Evolutionary conservation across 2,113 vertebrate species (phyloP).

Genomic region (Garra rufa): DNA sequence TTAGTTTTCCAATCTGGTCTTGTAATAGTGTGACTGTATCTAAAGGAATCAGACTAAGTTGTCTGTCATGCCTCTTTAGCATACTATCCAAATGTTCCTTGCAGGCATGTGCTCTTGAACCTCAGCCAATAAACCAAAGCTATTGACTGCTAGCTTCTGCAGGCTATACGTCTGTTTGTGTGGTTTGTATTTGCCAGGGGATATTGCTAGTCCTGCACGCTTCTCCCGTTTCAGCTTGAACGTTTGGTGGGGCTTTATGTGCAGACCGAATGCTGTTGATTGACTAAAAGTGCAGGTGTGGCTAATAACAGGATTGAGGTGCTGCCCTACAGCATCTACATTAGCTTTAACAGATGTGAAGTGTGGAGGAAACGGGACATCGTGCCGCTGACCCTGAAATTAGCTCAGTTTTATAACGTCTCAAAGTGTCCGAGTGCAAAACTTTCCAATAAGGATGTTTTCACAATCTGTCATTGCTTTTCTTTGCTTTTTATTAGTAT

Average conservation of each 20-base stretch:
- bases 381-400: background rate
- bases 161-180: background rate
- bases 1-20: background rate
- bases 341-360: constrained; percentile 26
- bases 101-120: background rate
- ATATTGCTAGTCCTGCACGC: background rate
- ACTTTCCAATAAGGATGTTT: background rate
- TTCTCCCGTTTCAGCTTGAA: background rate
- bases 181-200: background rate
- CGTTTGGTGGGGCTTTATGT: background rate
- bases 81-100: background rate
- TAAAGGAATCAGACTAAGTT: background rate
- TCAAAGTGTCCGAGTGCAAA: constrained; percentile 1
- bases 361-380: background rate
- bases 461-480: background rate
- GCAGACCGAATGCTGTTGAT: background rate
- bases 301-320: constrained; percentile 16
- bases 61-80: background rate
- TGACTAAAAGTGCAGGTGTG: constrained; percentile 43
- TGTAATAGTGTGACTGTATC: background rate
- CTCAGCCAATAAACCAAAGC: background rate
- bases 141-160: background rate
- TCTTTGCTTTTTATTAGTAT: constrained; percentile 26
- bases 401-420: background rate
- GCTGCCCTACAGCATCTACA: constrained; percentile 8